Conservation (phyloP, 2,797 vertebrate genomes). For the Periparus ater region DNA sequence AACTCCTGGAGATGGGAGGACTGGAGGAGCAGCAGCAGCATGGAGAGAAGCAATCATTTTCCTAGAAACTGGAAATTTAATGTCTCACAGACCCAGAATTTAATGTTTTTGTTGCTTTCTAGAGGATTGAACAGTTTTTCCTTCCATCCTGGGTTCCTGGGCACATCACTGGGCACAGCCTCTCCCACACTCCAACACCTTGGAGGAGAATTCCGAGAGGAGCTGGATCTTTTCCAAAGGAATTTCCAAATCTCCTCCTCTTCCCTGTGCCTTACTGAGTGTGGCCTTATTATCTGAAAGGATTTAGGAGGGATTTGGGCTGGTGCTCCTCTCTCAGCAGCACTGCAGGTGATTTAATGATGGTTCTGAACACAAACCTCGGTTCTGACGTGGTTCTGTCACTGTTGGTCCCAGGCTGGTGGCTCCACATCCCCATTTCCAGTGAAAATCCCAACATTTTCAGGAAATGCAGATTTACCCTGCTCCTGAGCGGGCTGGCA, state of each 20-base stretch:
- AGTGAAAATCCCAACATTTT: background rate
- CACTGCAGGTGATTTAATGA: background rate
- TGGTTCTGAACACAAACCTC: rapidly evolving
- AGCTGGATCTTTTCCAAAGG: background rate
- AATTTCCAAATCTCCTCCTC: background rate
- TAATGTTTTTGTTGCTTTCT: background rate
- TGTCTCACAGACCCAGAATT: background rate
- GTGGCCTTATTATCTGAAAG: background rate
- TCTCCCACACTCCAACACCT: rapidly evolving
- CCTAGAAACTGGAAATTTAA: background rate
- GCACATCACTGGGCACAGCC: background rate
- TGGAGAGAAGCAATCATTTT: rapidly evolving
- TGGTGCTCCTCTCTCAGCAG: background rate
- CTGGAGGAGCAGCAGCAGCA: background rate
- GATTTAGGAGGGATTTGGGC: background rate
- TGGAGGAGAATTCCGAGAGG: background rate
- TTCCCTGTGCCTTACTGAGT: background rate
- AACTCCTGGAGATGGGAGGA: background rate
- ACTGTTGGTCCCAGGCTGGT: rapidly evolving
- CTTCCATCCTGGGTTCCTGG: background rate
- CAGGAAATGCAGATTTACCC: background rate
- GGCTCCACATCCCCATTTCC: background rate
- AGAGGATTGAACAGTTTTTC: background rate
- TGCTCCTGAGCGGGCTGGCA: background rate
- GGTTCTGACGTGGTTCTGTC: background rate